phyloP scores from a whole-genome alignment of 1,140 invertebrate species.

The Helicoverpa zea region DNA sequence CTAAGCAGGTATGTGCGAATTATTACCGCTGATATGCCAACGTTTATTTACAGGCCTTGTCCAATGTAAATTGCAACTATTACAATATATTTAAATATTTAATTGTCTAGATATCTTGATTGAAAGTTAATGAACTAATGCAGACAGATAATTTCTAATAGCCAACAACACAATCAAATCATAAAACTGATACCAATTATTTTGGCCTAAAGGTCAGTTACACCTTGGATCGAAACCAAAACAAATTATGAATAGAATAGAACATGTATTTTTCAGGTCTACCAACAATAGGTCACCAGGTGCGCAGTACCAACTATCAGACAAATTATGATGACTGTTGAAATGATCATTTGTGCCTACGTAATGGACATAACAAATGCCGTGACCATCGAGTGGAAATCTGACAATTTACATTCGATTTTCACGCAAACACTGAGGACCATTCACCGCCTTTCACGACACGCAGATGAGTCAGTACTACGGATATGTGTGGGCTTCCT shows the following conservation, averaged over 20 bases:
- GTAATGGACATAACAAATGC: conserved; percentile 35
- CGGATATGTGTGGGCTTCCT: conserved; percentile 23
- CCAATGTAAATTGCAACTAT: conserved; percentile 3
- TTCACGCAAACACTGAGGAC: conserved; percentile 35
- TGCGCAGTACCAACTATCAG: neutral
- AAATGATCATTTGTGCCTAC: conserved; percentile 37
- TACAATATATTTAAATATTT: conserved; percentile 9
- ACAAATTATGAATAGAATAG: no score
- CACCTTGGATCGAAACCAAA: no score
- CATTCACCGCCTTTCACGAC: conserved; percentile 51
- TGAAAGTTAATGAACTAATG: conserved; percentile 24
- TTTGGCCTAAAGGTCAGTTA: neutral
- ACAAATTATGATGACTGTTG: conserved; percentile 26
- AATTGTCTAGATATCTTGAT: conserved; percentile 21
- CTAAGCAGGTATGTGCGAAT: neutral
- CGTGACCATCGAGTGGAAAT: conserved; percentile 43
- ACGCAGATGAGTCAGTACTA: conserved; percentile 17
- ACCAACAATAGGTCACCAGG: neutral
- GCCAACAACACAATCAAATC: neutral
- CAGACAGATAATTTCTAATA: conserved; percentile 14
- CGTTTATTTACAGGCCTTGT: neutral
- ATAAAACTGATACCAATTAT: conserved; percentile 13
- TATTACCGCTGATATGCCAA: neutral
- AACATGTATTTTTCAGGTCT: no score
- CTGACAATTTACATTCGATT: conserved; percentile 51